Conservation (phyloP, 2,113 vertebrate species). For the Esox niger region DNA sequence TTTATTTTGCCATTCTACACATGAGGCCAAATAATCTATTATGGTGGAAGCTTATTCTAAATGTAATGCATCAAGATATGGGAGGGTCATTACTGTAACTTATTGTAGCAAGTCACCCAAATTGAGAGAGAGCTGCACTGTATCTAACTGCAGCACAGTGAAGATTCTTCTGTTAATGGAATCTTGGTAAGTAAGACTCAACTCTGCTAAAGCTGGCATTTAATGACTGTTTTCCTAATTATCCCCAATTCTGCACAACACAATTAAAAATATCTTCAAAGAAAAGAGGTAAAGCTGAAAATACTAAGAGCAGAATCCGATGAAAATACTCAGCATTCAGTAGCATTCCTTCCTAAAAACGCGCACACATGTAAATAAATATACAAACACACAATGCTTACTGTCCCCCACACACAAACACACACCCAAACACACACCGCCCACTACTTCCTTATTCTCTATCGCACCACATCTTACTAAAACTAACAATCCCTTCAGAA, state of each 20-base stretch:
- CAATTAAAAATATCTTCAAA: slow-evolving; percentile 71
- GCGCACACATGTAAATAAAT: slow-evolving; percentile 7
- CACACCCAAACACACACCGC: background rate
- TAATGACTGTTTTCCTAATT: slow-evolving; percentile 65
- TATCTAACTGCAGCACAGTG: slow-evolving; percentile 24
- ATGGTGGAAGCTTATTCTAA: too few species aligned
- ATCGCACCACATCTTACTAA: slow-evolving; percentile 18
- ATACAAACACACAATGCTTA: background rate
- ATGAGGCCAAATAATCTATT: too few species aligned
- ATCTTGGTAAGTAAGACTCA: slow-evolving; percentile 43
- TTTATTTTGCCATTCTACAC: too few species aligned
- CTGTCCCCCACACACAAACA: too few species aligned
- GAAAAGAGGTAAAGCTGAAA: slow-evolving; percentile 51
- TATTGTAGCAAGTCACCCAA: too few species aligned
- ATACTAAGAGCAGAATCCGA: slow-evolving; percentile 31
- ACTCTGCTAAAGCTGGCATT: slow-evolving; percentile 41
- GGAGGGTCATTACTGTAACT: too few species aligned
- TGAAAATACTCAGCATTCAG: slow-evolving; percentile 26
- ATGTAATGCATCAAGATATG: too few species aligned
- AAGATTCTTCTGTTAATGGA: slow-evolving; percentile 42
- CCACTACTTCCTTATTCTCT: slow-evolving; percentile 5
- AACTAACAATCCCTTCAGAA: slow-evolving; percentile 13
- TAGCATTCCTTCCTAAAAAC: background rate
- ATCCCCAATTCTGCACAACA: slow-evolving; percentile 43
- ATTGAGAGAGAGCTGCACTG: background rate